Percentiles rank a stretch among this genome's conserved stretches.
phyloP scores from a whole-genome alignment of 2,888 invertebrate genomes.

The Hipparchia sbordonii region DNA sequence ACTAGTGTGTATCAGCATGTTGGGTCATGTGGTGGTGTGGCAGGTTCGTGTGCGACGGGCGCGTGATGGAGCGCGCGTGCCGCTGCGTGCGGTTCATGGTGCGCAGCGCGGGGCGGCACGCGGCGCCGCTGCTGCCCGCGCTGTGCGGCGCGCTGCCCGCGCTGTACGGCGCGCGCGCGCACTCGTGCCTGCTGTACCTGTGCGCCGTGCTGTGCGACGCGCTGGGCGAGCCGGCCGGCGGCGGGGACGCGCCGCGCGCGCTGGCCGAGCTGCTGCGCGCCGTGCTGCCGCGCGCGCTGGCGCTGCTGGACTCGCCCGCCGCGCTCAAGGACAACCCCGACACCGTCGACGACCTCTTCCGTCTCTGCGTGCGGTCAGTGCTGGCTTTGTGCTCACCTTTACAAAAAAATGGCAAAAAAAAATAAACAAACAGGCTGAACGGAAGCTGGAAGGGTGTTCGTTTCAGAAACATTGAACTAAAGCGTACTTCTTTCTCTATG shows the following conservation, averaged over 20 bases:
- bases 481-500: no score
- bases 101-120: conserved; percentile 91
- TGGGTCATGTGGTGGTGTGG: no score
- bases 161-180: conserved; percentile 86
- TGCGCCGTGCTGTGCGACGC: conserved; percentile 89
- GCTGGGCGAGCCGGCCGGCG: conserved; percentile 87
- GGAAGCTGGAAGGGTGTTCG: no score
- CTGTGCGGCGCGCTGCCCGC: conserved; percentile 88
- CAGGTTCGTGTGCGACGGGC: conserved; percentile 84
- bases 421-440: no score
- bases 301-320: conserved; percentile 87
- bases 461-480: no score
- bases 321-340: conserved; percentile 97
- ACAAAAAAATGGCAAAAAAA: no score
- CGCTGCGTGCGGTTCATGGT: conserved; percentile 94
- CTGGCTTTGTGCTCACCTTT: not conserved
- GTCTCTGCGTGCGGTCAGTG: conserved; percentile 86
- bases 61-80: conserved; percentile 96
- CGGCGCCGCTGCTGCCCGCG: conserved; percentile 89
- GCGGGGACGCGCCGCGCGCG: conserved; percentile 83
- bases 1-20: no score
- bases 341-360: conserved; percentile 98
- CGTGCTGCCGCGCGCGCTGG: conserved; percentile 90
- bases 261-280: conserved; percentile 95
- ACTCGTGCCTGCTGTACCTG: conserved; percentile 91